phyloP scores from a whole-genome alignment of 2,113 vertebrate genomes.

The Pionites leucogaster region DNA sequence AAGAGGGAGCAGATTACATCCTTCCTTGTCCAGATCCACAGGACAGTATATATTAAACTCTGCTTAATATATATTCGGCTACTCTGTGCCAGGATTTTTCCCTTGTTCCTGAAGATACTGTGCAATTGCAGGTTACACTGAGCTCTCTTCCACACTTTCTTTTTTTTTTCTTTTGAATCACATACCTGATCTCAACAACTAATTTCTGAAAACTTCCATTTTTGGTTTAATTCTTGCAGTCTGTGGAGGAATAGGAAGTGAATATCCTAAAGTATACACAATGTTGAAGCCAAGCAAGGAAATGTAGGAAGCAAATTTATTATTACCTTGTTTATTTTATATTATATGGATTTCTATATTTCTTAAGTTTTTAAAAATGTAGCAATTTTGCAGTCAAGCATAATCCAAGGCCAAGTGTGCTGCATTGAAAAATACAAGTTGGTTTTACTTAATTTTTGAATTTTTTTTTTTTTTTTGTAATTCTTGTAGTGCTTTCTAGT shows the following conservation, averaged over 20 bases:
- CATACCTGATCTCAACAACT: background rate
- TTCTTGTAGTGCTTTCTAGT: background rate
- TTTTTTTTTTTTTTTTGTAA: background rate
- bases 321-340: background rate
- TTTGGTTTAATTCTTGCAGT: background rate
- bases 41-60: background rate
- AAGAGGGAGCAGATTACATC: background rate
- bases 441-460: background rate
- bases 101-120: background rate
- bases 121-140: background rate
- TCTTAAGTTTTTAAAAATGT: background rate
- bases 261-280: background rate
- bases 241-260: background rate
- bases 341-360: background rate
- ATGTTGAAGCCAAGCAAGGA: background rate
- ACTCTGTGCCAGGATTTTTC: background rate
- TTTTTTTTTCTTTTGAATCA: background rate
- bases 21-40: background rate
- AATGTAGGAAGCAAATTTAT: background rate
- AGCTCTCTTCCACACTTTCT: background rate
- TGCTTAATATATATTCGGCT: background rate
- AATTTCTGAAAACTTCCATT: background rate
- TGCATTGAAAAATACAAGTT: background rate
- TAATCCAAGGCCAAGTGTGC: background rate
- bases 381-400: background rate